Base-by-base conservation (phyloP, 2,888 invertebrate genomes). In the Capitulum mitella region DNA sequence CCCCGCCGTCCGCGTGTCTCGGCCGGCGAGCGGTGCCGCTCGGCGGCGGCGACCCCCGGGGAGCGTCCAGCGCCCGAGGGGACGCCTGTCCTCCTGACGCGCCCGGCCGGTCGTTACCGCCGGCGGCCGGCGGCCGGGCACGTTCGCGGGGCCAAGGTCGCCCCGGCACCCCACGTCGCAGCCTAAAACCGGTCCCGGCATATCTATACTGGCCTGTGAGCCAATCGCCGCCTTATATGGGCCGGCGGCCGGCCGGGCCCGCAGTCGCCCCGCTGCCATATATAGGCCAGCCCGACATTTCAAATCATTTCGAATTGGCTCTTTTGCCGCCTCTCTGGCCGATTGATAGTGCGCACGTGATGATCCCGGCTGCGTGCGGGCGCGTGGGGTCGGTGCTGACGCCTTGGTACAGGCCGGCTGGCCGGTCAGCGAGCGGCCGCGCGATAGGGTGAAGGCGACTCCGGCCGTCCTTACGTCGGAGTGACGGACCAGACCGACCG, bases 61-160 rank as follows among this genome's bases (percentile, higher is more conserved):
- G n/a, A 29, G n/a, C n/a, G 58, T 29, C 58, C 58, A 29, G 58
- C 3, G 58, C 26, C 58, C 10, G 29, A n/a, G 10, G 58, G 3
- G 58, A 43, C 34, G 64, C 34, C 34, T 2, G 34, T 19, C 64
- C 6, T n/a, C 58, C 58, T 29, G 58, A 14, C 19, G 29, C 64
- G 64, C 34, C 64, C n/a, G n/a, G 12, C 29, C 64, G 64, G 34
- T 32, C 64, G 19, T 64, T 34, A 64, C 14, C 10, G 16, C 34
- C 34, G 19, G 14, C 51, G 19, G 32, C 64, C 32, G 64, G 34
- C 34, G 64, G 19, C 34, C 5, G 64, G 19, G 32, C 58, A 12
- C 40, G 70, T 70, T 40, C 26, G 70, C 37, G 70, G 70, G 70
- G 70, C 70, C 70, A 70, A 70, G 70, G 70, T 40, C 70, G 70